These are phyloP conservation scores for Hydrochoerus hydrochaeris DNA, from an alignment of 2,113 vertebrate species.

Conservation along the genomic window DNA sequence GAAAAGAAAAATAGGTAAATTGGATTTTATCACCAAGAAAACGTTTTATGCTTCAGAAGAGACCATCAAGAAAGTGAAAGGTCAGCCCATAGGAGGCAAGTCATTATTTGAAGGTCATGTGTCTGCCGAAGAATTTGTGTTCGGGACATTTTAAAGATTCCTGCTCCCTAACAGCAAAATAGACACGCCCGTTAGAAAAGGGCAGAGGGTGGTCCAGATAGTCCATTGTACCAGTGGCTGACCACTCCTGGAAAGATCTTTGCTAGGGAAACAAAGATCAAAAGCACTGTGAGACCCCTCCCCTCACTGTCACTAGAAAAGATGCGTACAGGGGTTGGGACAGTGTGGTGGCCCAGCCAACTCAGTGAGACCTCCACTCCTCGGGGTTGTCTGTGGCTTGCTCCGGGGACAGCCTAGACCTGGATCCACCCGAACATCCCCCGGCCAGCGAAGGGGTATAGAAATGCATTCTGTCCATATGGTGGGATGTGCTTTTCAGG, in stretches of 20 bases:
- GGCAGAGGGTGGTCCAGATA: not conserved
- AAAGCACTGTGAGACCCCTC: not conserved
- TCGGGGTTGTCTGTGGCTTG: not conserved
- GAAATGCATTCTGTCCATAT: not conserved
- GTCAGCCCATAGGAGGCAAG: not conserved
- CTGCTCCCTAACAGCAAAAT: not conserved
- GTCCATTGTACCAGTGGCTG: not conserved
- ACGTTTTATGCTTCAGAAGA: not conserved
- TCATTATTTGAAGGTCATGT: not conserved
- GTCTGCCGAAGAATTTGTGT: not conserved
- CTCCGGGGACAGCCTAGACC: not conserved
- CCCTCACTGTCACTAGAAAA: too few relatives aligned
- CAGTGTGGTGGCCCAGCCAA: not conserved
- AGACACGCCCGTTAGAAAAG: not conserved
- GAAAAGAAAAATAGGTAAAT: not conserved
- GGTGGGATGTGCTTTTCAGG: too few relatives aligned
- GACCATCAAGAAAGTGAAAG: not conserved
- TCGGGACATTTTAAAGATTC: not conserved
- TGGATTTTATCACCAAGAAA: not conserved
- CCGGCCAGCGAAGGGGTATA: not conserved
- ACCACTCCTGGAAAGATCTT: not conserved
- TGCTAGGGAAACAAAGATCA: not conserved
- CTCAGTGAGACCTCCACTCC: not conserved
- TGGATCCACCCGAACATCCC: not conserved
- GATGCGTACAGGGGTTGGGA: too few relatives aligned